Evolutionary conservation across 1,140 invertebrate species (phyloP), one percentile per base, ranked within the genome.

Genomic region (Zaprionus taronus): DNA sequence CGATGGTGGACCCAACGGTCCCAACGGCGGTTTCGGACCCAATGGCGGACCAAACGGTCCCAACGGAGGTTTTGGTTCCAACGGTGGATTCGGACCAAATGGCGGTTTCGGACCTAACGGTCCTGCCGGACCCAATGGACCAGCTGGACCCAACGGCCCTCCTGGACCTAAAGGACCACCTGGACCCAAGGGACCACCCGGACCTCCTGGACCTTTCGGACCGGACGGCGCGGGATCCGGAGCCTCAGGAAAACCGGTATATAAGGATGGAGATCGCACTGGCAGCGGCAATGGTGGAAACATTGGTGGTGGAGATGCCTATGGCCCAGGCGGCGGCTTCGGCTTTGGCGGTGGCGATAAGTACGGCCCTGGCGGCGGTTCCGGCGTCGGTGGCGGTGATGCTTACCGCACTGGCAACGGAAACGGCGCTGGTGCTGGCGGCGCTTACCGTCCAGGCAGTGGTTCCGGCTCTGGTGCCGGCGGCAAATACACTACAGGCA

Each of bases 171-270:
- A 80, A 14, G 90, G 91, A 28, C 81, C 86, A 6, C 11, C 80
- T 47, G 81, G 91, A 14, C 77, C 90, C 2, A 77, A 83, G 7
- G 92, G 91, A 38, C 82, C 68, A 1, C 77, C 78, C 15, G 92
- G 91, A 74, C 85, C 85, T 22, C 79, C 76, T 11, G 81, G 81
- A 70, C 80, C 80, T 7, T 36, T 57, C 28, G 85, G 85, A 44
- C 85, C 85, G 7, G 67, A 75, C 86, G 81, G 78, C 26, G 79
- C 53, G 74, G 72, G 61, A 81, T 65, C 77, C 60, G 86, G 87
- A 77, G 80, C 90, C 92, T 83, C 92, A 87, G 91, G 89, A 86
- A 89, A 77, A 75, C 92, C 90, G 80, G 81, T 81, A 78, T 72
- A 83, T 28, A 73, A 53, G 75, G 84, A 89, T 55, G 84, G 84